Conservation (phyloP, 2,113 vertebrate genomes). For the Tricholaema leucomelas region DNA sequence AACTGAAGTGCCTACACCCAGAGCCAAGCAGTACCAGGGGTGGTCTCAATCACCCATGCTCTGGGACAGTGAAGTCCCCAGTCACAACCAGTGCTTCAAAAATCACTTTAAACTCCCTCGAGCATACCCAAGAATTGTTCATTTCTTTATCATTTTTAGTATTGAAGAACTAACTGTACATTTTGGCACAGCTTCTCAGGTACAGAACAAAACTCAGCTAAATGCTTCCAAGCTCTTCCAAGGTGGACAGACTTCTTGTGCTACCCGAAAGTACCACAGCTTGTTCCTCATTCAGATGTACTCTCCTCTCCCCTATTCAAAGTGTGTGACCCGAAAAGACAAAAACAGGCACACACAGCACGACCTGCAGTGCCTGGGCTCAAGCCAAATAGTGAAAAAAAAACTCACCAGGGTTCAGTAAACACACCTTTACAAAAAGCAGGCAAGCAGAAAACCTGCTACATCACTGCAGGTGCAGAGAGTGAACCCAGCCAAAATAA, state of each 20-base stretch:
- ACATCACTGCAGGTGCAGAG: background rate
- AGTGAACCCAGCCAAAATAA: background rate
- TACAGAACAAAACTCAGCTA: background rate
- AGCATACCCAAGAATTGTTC: rapidly evolving
- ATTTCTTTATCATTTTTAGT: background rate
- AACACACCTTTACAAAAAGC: background rate
- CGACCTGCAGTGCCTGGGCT: background rate
- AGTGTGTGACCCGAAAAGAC: background rate
- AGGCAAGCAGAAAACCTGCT: background rate
- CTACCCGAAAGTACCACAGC: background rate
- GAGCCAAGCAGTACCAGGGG: background rate
- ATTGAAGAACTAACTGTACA: background rate
- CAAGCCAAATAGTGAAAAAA: background rate
- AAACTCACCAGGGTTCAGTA: background rate
- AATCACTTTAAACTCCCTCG: rapidly evolving
- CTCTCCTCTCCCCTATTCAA: background rate
- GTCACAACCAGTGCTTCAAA: rapidly evolving
- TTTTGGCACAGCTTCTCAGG: background rate
- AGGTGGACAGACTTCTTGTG: background rate
- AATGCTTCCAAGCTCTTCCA: background rate
- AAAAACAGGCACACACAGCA: background rate
- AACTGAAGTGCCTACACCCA: rapidly evolving
- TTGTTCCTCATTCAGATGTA: background rate
- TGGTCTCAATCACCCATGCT: background rate
- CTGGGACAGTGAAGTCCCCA: background rate